Percentiles rank a stretch among this genome's conserved stretches.
phyloP scores from a whole-genome alignment of 2,888 invertebrate genomes.

The Calameuta pallipes region DNA sequence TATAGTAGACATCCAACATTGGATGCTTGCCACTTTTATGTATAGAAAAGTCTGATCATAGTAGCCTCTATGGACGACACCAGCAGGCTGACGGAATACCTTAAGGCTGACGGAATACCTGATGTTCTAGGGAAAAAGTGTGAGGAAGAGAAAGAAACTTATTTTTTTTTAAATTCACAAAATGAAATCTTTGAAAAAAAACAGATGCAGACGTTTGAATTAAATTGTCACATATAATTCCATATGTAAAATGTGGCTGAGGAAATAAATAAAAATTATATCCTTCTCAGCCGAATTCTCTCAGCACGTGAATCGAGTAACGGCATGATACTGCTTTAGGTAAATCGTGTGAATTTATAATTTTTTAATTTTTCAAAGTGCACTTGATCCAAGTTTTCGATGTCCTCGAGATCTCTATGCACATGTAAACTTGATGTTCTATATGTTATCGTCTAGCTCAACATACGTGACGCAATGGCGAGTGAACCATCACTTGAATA shows the following conservation, averaged over 20 bases:
- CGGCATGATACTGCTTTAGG: background rate
- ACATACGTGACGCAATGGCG: slow-evolving; percentile 57
- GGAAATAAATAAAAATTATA: background rate
- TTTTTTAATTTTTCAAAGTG: background rate
- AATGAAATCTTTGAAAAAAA: background rate
- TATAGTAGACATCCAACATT: slow-evolving; percentile 44
- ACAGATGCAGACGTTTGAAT: background rate
- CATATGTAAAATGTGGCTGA: background rate
- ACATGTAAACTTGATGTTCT: slow-evolving; percentile 43
- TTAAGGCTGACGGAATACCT: too few species aligned
- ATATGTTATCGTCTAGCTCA: slow-evolving; percentile 44
- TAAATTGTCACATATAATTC: background rate
- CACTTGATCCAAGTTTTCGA: background rate
- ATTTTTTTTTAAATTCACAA: background rate
- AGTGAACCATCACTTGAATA: slow-evolving; percentile 49
- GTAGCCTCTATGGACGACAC: background rate
- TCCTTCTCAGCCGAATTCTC: background rate
- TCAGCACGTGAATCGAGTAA: background rate
- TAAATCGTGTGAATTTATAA: background rate
- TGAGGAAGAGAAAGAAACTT: too few species aligned
- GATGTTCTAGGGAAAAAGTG: background rate
- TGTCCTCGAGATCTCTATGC: slow-evolving; percentile 35
- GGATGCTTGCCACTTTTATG: slow-evolving; percentile 51
- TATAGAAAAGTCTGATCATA: slow-evolving; percentile 46
- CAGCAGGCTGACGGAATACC: background rate